Evolutionary conservation across 1,140 invertebrate species (phyloP).

Genomic region (Mizuhopecten yessoensis): DNA sequence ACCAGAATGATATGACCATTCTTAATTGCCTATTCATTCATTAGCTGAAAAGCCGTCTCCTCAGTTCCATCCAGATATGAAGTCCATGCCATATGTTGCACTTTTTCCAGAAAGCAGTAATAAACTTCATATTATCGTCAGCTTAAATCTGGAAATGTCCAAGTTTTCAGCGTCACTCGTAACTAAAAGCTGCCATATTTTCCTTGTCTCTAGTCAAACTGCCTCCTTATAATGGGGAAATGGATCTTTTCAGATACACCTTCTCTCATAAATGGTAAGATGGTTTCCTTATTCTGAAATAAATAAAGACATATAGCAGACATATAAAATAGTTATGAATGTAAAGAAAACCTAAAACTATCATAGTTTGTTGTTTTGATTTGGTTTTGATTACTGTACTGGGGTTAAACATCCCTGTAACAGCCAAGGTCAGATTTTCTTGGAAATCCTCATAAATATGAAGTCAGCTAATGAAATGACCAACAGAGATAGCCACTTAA

Average conservation of each 20-base stretch:
- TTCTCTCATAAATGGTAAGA: not conserved
- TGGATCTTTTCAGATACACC: slow-evolving; percentile 9
- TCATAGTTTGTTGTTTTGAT: too few relatives aligned
- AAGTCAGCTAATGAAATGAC: too few relatives aligned
- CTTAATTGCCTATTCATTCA: not conserved
- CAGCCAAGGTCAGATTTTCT: too few relatives aligned
- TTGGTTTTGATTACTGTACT: too few relatives aligned
- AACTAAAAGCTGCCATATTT: too few relatives aligned
- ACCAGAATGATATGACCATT: not conserved
- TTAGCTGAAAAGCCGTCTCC: not conserved
- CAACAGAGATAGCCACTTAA: too few relatives aligned
- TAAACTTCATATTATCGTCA: not conserved
- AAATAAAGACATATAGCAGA: not conserved
- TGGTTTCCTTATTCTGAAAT: slow-evolving; percentile 11
- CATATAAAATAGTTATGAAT: too few relatives aligned
- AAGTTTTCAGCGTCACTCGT: not conserved
- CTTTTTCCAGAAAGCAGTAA: not conserved
- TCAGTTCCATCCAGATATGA: not conserved
- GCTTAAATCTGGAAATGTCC: not conserved
- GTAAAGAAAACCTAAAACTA: too few relatives aligned
- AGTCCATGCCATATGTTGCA: not conserved
- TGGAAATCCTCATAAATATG: too few relatives aligned
- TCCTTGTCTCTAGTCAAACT: not conserved
- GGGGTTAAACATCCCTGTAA: too few relatives aligned
- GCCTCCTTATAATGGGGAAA: not conserved